Evolutionary conservation across 2,888 invertebrate genomes (phyloP), one percentile per base, ranked within the genome.

Genomic region (Cephus nigrinus): DNA sequence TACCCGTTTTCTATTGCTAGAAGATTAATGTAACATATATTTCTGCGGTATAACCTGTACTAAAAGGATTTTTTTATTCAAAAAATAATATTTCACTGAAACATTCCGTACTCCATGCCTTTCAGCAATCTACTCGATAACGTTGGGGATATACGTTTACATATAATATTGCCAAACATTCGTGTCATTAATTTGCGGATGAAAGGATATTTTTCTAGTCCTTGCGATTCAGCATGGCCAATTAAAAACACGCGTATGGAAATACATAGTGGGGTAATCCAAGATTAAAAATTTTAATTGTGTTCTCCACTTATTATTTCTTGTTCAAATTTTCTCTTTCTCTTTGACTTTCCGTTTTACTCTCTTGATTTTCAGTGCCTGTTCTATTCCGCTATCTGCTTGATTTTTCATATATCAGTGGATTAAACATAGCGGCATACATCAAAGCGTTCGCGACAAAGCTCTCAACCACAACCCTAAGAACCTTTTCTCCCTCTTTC

Each of bases 381-480:
- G 55, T 75, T 68, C 69, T 75, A 75, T 81, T 81, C 76, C 78
- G 79, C 79, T 74, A 75, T 77, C 72, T 78, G 80, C 78, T 79
- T 80, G 80, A 83, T 84, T 83, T 84, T 84, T 83, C 81, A 77
- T 81, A 81, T 83, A 84, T 81, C 82, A 83, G 77, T 80, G 81
- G 84, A 86, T 86, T 86, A 86, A 85, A 84, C 80, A 80, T 80
- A 79, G 81, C 84, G 83, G 80, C 81, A 79, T 79, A 80, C 81
- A 81, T 84, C 85, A 86, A 87, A 86, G 83, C 81, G 80, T 80
- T 81, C 76, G 79, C 76, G 82, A 85, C 82, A 84, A 85, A 84
- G 78, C 68, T 75, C 40, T n/a, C 9, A 55, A 23, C 55, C 55
- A 15, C 55, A 55, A 55, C 55, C 55, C 55, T 23, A 55, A 55